These are phyloP conservation scores for Ictidomys tridecemlineatus DNA, from an alignment of 2,113 vertebrate species.

Conservation along the genomic window DNA sequence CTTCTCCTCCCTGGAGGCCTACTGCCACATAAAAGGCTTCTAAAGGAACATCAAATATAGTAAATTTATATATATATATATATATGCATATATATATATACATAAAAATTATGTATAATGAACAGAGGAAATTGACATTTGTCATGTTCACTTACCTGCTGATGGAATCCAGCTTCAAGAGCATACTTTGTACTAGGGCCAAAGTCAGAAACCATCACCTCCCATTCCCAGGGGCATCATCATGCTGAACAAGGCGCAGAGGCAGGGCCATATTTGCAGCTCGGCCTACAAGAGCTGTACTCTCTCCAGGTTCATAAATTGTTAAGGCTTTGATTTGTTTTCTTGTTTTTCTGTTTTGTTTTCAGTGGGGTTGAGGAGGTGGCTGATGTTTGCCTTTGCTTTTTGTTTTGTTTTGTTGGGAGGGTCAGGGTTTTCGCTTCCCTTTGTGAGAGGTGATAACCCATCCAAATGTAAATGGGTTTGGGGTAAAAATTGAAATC, in stretches of 20 bases:
- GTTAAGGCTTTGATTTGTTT: constrained; percentile 68
- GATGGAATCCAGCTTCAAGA: constrained; percentile 89
- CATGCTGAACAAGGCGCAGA: constrained; percentile 79
- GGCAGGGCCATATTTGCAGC: constrained; percentile 83
- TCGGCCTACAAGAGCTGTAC: constrained; percentile 75
- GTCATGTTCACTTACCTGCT: constrained; percentile 91
- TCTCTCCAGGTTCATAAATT: constrained; percentile 69
- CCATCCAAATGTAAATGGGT: constrained; percentile 62
- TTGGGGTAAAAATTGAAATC: constrained; percentile 44
- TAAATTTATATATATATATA: constrained; percentile 87
- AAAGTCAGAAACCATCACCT: constrained; percentile 87
- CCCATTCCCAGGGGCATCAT: constrained; percentile 77
- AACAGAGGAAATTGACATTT: constrained; percentile 90
- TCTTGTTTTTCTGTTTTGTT: constrained; percentile 67
- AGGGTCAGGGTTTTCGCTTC: not conserved
- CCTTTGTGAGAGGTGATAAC: constrained; percentile 63
- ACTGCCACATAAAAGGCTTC: constrained; percentile 97
- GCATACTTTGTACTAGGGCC: constrained; percentile 87
- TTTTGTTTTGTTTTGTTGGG: constrained; percentile 43
- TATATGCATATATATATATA: constrained; percentile 83
- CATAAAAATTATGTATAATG: constrained; percentile 87
- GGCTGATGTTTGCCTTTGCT: constrained; percentile 19
- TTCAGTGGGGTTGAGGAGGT: constrained; percentile 7
- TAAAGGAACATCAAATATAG: constrained; percentile 90
- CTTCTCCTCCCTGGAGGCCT: constrained; percentile 98